phyloP scores from a whole-genome alignment of 2,797 vertebrate species.

The Myioborus miniatus region DNA sequence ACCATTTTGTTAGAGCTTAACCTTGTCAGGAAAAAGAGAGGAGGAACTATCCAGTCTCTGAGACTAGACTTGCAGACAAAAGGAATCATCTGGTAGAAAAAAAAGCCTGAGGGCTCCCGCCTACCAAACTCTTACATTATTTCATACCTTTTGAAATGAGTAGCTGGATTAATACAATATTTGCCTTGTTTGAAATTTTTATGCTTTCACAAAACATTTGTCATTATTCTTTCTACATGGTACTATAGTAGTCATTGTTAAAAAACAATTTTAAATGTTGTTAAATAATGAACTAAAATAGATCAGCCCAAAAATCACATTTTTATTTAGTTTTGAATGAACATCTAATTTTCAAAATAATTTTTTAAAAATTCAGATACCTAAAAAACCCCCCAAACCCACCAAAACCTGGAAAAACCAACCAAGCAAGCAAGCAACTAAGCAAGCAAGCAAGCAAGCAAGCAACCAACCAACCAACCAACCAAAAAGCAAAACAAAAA shows the following conservation, averaged over 20 bases:
- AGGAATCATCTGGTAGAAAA: neutral
- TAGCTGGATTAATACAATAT: neutral
- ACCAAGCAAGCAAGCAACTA: no score
- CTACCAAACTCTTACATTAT: neutral
- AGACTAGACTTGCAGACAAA: neutral
- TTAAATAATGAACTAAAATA: neutral
- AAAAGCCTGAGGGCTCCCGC: neutral
- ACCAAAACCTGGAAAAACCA: no score
- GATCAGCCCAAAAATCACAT: neutral
- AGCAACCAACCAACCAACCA: no score
- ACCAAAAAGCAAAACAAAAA: no score
- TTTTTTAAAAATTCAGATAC: neutral
- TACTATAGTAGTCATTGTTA: neutral
- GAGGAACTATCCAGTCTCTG: neutral
- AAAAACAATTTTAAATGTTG: neutral
- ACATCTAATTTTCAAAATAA: slow-evolving; percentile 7
- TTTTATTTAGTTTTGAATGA: neutral
- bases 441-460: no score
- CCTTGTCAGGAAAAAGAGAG: neutral
- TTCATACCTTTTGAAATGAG: neutral
- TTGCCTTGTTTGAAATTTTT: neutral
- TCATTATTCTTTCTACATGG: neutral
- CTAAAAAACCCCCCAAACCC: neutral
- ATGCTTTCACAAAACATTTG: neutral
- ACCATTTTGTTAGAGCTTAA: neutral